Base-by-base conservation (phyloP, 2,797 vertebrate species). In the Neoniphon sammara region DNA sequence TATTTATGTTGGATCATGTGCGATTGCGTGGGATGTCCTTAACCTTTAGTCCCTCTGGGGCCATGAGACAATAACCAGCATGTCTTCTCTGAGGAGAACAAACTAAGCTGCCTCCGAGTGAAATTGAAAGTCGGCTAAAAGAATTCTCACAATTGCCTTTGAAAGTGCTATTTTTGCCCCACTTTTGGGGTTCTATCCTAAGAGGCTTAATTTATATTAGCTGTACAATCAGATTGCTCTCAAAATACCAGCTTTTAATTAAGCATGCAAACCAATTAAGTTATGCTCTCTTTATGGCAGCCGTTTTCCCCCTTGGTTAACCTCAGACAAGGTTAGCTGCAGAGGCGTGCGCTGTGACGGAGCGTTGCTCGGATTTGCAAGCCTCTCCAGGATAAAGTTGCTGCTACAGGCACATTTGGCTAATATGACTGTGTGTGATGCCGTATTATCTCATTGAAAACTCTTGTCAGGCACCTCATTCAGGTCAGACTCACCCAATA, bases 161-260 rank as follows among this genome's bases (percentile, higher is more conserved):
- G 58, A 88, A 88, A 87, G 69, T 77, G 81, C 75, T 78, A 82
- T 85, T 89, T 87, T 84, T 68, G 65, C 66, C 83, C 31, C 71
- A 81, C 69, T 88, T 91, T 75, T 72, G 62, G 68, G 82, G 47
- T 77, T 80, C 84, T 66, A 76, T 86, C 87, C 90, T 89, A 86
- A 91, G 84, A 89, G 83, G 80, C 77, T 91, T 90, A 82, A 74
- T 87, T 88, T 77, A 85, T 78, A 87, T 92, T 87, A 90, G 78
- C 75, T 73, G 54, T 77, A 70, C 77, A 75, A 90, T 89, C 77
- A 89, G 80, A 90, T 89, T 73, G 59, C 54, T 86, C 86, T 88
- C 68, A 81, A 88, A 92, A 87, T 87, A 91, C 58, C 73, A 76
- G 63, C 68, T 83, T 83, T 87, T 88, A 91, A 90, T 91, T 84